Percentiles rank a stretch among this genome's conserved stretches.
phyloP scores from a whole-genome alignment of 2,113 vertebrate species.

The Ceyx cyanopectus region DNA sequence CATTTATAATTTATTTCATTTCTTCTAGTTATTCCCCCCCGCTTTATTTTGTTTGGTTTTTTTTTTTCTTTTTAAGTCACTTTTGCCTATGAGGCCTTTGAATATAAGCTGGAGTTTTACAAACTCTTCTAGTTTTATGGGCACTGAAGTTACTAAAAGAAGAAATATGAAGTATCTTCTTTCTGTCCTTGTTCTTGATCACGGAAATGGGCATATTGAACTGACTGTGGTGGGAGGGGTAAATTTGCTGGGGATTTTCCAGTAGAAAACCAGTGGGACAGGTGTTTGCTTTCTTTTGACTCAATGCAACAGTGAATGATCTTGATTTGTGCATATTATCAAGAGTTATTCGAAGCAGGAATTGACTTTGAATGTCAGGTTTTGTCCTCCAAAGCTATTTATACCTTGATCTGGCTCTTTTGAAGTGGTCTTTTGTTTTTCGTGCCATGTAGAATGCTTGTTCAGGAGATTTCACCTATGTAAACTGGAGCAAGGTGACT shows the following conservation, averaged over 20 bases:
- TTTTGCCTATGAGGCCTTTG: background rate
- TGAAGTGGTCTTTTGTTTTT: background rate
- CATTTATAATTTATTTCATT: background rate
- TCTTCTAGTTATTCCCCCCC: background rate
- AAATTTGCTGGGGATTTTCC: conserved; percentile 21
- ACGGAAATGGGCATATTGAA: background rate
- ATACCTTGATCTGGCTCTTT: conserved; percentile 17
- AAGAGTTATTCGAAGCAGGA: background rate
- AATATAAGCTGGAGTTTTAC: background rate
- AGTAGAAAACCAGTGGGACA: background rate
- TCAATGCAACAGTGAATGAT: background rate
- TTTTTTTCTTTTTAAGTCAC: background rate
- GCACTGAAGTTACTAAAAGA: background rate
- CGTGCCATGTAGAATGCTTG: background rate
- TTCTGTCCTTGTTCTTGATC: background rate
- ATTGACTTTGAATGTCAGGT: conserved; percentile 45
- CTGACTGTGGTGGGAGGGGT: background rate
- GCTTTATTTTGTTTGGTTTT: background rate
- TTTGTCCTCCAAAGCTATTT: conserved; percentile 35
- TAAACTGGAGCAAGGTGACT: conserved; percentile 53
- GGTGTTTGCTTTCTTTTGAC: conserved; percentile 28
- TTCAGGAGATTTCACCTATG: background rate
- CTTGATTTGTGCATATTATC: background rate
- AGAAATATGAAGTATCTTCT: background rate
- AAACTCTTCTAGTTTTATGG: background rate